These are phyloP conservation scores for Rhaphigaster nebulosa DNA, from an alignment of 2,888 invertebrate genomes.

Conservation along the genomic window DNA sequence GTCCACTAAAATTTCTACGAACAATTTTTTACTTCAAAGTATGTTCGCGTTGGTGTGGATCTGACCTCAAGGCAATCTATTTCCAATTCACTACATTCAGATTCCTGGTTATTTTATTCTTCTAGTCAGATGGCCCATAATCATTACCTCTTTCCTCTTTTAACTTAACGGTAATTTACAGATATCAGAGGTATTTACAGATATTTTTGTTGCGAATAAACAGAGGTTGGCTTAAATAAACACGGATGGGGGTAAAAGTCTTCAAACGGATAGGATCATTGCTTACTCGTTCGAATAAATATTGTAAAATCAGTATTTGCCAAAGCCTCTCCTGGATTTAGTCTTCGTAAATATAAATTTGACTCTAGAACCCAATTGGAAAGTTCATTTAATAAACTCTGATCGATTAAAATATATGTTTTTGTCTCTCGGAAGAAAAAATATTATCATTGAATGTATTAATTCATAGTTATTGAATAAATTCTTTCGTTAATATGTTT, in stretches of 20 bases:
- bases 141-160: neutral
- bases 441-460: too few relatives aligned
- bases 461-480: too few relatives aligned
- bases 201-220: neutral
- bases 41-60: too few relatives aligned
- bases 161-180: neutral
- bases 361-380: neutral
- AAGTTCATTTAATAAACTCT: neutral
- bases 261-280: neutral
- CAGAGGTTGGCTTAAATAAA: neutral
- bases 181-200: neutral
- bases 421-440: neutral
- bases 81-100: too few relatives aligned
- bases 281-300: neutral
- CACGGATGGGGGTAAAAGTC: neutral
- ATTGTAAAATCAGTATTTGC: conserved; percentile 3
- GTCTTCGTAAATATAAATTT: neutral
- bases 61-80: too few relatives aligned
- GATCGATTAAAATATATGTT: neutral
- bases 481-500: too few relatives aligned
- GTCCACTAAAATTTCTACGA: too few relatives aligned
- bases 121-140: neutral
- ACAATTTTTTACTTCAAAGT: too few relatives aligned
- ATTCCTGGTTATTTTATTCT: neutral
- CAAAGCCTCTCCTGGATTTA: neutral